Evolutionary conservation across 2,113 vertebrate genomes (phyloP).

Genomic region (Dolichotis patagonum): DNA sequence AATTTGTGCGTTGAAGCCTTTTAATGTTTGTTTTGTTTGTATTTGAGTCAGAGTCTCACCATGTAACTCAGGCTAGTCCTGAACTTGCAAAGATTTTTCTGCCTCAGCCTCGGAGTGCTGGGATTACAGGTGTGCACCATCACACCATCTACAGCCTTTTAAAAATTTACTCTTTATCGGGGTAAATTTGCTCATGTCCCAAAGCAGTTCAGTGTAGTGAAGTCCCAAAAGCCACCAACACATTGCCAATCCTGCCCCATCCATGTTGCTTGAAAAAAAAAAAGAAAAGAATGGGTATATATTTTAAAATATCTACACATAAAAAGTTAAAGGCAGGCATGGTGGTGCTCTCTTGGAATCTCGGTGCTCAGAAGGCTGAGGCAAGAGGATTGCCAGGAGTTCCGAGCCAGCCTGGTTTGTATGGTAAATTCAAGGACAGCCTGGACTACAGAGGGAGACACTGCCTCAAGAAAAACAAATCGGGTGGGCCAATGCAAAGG

Average conservation of each 20-base stretch:
- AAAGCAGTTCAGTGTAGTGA: neutral
- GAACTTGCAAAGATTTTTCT: neutral
- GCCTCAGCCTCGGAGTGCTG: neutral
- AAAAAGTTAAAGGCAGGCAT: neutral
- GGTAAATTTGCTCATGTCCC: neutral
- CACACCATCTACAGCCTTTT: neutral
- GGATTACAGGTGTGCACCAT: neutral
- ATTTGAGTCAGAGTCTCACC: neutral
- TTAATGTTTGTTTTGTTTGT: neutral
- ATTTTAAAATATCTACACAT: neutral
- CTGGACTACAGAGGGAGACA: neutral
- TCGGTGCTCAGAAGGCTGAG: neutral
- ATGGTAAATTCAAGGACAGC: neutral
- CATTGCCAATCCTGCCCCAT: neutral
- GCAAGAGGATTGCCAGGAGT: neutral
- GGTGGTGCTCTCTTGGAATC: neutral
- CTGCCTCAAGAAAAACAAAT: neutral
- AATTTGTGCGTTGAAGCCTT: neutral
- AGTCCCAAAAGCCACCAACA: neutral
- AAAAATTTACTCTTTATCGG: neutral
- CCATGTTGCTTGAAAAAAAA: neutral
- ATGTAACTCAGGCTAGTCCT: neutral
- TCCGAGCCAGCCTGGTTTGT: neutral
- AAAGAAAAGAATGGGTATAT: neutral
- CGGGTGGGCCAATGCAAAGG: neutral